Conservation (phyloP, 2,113 vertebrate species). For the Crotalus viridis region DNA sequence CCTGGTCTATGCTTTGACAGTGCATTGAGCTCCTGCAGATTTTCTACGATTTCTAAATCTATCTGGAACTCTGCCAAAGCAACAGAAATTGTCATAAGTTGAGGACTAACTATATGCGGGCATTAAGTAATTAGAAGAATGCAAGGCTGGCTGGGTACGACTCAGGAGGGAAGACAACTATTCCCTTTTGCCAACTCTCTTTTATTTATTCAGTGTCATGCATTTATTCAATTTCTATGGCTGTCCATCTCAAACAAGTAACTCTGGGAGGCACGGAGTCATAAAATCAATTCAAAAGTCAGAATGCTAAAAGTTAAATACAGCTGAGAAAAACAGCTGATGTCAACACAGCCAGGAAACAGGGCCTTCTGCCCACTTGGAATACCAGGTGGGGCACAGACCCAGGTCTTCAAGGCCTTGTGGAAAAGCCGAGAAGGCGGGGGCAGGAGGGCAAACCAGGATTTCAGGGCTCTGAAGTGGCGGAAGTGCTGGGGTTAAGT, state of each 20-base stretch:
- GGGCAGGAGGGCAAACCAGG: neutral
- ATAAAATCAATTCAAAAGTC: neutral
- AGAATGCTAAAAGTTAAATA: neutral
- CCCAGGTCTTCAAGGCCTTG: neutral
- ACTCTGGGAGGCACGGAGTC: neutral
- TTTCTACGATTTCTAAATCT: neutral
- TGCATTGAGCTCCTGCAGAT: neutral
- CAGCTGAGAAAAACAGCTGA: neutral
- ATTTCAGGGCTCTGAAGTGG: neutral
- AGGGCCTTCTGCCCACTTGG: neutral
- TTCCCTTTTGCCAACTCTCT: neutral
- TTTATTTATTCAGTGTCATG: neutral
- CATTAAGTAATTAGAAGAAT: neutral
- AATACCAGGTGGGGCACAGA: neutral
- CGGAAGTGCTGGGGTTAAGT: conserved; percentile 25
- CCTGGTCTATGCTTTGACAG: neutral
- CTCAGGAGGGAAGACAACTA: neutral
- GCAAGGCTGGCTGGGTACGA: neutral
- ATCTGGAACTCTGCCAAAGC: neutral
- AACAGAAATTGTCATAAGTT: neutral
- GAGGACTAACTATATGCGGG: neutral
- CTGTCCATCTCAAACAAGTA: neutral
- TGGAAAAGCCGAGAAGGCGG: neutral
- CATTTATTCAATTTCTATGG: neutral
- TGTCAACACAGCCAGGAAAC: neutral